phyloP scores from a whole-genome alignment of 2,888 invertebrate genomes.

The Aricia artaxerxes region DNA sequence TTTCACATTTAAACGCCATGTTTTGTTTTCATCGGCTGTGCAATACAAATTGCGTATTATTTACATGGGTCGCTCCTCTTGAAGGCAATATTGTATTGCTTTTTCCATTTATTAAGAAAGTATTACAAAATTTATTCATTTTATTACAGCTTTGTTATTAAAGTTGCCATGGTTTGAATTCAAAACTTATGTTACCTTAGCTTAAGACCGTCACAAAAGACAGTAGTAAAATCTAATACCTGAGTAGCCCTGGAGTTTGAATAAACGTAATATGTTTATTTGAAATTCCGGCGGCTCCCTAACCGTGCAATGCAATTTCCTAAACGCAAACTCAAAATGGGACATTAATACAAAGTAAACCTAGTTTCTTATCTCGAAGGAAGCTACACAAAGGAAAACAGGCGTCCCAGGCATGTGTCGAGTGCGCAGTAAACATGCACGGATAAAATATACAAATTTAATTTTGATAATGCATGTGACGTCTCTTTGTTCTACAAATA shows the following conservation, averaged over 20 bases:
- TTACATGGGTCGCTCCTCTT: not conserved
- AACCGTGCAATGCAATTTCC: conserved; percentile 13
- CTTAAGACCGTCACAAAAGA: conserved; percentile 31
- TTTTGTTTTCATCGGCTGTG: not conserved
- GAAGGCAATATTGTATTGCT: not conserved
- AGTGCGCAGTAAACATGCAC: conserved; percentile 20
- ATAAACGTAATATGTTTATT: conserved; percentile 7
- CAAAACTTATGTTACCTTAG: conserved; percentile 21
- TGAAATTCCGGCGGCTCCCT: conserved; percentile 11
- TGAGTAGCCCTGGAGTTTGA: not conserved
- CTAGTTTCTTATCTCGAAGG: conserved; percentile 23
- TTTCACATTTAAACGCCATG: not conserved
- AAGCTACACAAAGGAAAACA: conserved; percentile 28
- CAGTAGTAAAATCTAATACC: not conserved
- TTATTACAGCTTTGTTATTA: not conserved
- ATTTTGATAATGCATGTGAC: conserved; percentile 32
- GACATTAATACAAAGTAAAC: conserved; percentile 30
- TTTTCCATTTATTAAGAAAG: not conserved
- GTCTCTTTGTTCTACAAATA: conserved; percentile 8
- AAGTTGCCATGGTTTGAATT: not conserved
- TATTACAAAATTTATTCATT: not conserved
- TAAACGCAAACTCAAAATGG: conserved; percentile 25
- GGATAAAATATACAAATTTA: conserved; percentile 32
- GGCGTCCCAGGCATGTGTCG: conserved; percentile 22
- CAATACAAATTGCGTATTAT: not conserved